phyloP scores from a whole-genome alignment of 2,888 invertebrate species.

The Seira ritae region DNA sequence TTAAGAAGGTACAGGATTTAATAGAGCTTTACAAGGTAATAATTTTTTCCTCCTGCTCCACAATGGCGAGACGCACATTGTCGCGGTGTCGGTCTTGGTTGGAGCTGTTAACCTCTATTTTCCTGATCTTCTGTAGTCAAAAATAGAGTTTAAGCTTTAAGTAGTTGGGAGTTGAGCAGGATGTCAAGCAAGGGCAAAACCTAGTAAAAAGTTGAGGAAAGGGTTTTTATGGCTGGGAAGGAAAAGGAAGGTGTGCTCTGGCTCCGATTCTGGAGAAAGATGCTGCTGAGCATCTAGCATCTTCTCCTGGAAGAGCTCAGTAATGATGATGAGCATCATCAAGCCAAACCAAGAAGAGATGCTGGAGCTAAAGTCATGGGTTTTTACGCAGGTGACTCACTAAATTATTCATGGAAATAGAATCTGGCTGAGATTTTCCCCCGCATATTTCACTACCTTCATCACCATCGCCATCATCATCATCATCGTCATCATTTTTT shows the following conservation, averaged over 20 bases:
- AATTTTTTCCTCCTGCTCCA: background rate
- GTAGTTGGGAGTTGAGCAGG: background rate
- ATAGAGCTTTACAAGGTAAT: slow-evolving; percentile 11
- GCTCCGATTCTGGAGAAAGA: background rate
- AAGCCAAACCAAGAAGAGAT: background rate
- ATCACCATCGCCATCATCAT: background rate
- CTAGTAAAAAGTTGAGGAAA: background rate
- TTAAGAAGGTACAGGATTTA: slow-evolving; percentile 11
- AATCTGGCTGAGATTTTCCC: slow-evolving; percentile 2
- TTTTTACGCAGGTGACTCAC: slow-evolving; percentile 37
- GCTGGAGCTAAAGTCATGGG: slow-evolving; percentile 29
- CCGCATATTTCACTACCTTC: background rate
- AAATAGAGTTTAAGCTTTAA: too few species aligned
- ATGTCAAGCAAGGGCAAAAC: background rate
- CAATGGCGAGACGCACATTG: background rate
- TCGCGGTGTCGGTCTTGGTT: background rate
- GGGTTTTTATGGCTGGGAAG: background rate
- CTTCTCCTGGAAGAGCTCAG: background rate
- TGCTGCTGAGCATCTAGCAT: slow-evolving; percentile 17
- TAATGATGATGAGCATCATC: slow-evolving; percentile 11
- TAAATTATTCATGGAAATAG: slow-evolving; percentile 43
- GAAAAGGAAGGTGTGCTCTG: background rate
- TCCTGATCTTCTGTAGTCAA: background rate
- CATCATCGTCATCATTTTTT: too few species aligned
- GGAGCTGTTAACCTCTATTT: slow-evolving; percentile 4